These are phyloP conservation scores for Plutomurus gul DNA, from an alignment of 1,140 invertebrate species.

Conservation along the genomic window DNA sequence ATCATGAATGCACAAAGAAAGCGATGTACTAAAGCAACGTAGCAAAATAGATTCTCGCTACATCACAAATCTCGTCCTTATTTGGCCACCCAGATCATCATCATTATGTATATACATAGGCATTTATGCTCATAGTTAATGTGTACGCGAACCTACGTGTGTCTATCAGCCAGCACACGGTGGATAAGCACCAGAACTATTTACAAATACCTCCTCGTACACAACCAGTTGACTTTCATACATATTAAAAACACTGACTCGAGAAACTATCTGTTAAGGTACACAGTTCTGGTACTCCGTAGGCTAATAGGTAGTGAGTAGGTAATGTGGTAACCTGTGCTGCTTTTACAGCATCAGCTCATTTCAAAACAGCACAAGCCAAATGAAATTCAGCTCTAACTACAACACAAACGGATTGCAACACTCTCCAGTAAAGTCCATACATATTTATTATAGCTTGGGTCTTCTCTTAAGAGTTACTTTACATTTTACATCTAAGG, in stretches of 20 bases:
- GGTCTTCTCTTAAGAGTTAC: too few species aligned
- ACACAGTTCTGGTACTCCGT: too few species aligned
- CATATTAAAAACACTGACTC: too few species aligned
- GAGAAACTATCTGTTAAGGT: too few species aligned
- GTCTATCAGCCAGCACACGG: too few species aligned
- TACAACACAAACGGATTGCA: not conserved
- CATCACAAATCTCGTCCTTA: constrained; percentile 31
- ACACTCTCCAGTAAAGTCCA: too few species aligned
- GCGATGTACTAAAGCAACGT: constrained; percentile 6
- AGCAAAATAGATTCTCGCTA: not conserved
- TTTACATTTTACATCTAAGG: constrained; percentile 15
- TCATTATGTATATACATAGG: not conserved
- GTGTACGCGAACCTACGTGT: too few species aligned
- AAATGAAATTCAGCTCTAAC: not conserved
- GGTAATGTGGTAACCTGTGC: not conserved
- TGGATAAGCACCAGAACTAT: too few species aligned
- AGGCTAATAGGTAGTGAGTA: not conserved
- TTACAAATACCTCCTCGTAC: too few species aligned
- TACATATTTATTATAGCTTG: too few species aligned
- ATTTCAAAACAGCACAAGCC: not conserved
- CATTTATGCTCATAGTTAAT: not conserved
- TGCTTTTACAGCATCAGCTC: not conserved
- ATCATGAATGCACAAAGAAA: constrained; percentile 23
- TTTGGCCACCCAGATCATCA: constrained; percentile 31
- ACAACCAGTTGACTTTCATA: too few species aligned